A percentile compares a stretch with the other conserved stretches of the same genome.
phyloP scores from a whole-genome alignment of 2,888 invertebrate species.

The Teleogryllus oceanicus region DNA sequence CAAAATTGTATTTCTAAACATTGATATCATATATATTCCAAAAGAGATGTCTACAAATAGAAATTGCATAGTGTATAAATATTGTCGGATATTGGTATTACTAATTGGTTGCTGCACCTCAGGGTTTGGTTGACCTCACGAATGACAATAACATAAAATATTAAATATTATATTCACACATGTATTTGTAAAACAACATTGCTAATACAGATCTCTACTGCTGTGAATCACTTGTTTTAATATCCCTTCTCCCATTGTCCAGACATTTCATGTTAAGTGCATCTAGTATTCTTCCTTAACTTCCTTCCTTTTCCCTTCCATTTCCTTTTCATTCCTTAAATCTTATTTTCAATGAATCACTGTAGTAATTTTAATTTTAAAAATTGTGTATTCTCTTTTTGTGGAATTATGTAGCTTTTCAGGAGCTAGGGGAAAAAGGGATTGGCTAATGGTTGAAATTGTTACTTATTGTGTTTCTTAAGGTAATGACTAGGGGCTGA shows the following conservation, averaged over 20 bases:
- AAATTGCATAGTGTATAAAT: neutral
- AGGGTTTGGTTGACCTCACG: neutral
- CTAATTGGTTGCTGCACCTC: neutral
- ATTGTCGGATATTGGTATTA: neutral
- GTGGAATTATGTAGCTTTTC: too few relatives aligned
- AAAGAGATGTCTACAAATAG: neutral
- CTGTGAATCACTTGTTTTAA: neutral
- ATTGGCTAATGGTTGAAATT: too few relatives aligned
- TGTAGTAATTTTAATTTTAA: too few relatives aligned
- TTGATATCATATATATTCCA: neutral
- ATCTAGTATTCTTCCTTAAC: too few relatives aligned
- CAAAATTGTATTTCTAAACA: conserved; percentile 3
- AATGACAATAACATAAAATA: neutral
- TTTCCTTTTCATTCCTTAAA: too few relatives aligned
- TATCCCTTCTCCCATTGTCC: neutral
- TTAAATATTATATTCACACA: conserved; percentile 2
- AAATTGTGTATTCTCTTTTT: too few relatives aligned
- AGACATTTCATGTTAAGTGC: too few relatives aligned
- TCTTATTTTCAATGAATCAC: too few relatives aligned
- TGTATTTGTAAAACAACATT: conserved; percentile 18
- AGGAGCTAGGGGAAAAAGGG: too few relatives aligned
- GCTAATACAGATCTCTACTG: conserved; percentile 9
- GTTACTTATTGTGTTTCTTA: too few relatives aligned
- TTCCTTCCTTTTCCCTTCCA: too few relatives aligned
- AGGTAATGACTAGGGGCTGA: too few relatives aligned